Evolutionary conservation across 1,140 invertebrate genomes (phyloP), one percentile per base, ranked within the genome.

Genomic region (Drosophila nasuta): DNA sequence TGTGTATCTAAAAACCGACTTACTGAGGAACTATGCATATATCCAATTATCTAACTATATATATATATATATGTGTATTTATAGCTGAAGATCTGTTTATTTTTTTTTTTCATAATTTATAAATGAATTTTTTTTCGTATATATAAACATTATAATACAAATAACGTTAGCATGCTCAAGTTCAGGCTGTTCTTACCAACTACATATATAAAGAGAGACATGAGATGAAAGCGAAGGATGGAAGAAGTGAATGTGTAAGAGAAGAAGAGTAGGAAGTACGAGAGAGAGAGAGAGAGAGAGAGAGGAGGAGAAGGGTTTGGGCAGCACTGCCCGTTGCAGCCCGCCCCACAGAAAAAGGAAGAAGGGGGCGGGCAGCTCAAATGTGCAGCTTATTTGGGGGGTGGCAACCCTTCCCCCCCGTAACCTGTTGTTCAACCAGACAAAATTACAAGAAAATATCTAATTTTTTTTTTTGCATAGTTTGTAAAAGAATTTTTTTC

Each of bases 21-120:
- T 57, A 57, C 62, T 11, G 20, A 38, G 10, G 10, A 54, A 64
- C 46, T 64, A 35, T 20, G 38, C 17, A 58, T 58, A 58, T 58
- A 45, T 58, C 28, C n/a, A 25, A 25, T 7, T 45, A 76, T 71
- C 73, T 79, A 79, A 63, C 63, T n/a, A n/a, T 68, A 74, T 72
- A 48, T 33, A 49, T 62, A 33, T 67, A 73, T 59, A 41, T 65
- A 79, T 85, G 70, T 85, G 85, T 77, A 85, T 82, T 87, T 64
- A 86, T 82, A 87, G 82, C 83, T 88, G 82, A 86, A 87, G 68
- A 86, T 77, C 68, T 79, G 78, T 52, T 65, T 80, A 86, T 86
- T 86, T 87, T 80, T 86, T 86, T 86, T 87, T 87, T 87, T 82
- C 77, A 80, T 87, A 80, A 87, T 83, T 88, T 83, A 87, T 76